Evolutionary conservation across 2,113 vertebrate genomes (phyloP).

Genomic region (Megaptera novaeangliae): DNA sequence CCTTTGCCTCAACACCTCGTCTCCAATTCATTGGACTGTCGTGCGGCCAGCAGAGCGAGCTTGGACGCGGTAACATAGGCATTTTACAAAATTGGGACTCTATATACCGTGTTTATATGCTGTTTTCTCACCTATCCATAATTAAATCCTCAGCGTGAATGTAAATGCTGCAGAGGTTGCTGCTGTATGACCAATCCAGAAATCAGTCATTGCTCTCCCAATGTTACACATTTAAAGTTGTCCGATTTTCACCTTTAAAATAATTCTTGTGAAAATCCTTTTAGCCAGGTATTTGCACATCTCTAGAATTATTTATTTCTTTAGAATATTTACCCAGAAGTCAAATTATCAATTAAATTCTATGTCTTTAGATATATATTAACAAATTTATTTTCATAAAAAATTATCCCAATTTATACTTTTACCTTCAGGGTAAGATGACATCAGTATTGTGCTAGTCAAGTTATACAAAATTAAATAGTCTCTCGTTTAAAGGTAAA

Average conservation of each 20-base stretch:
- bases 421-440: background rate
- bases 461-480: background rate
- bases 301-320: background rate
- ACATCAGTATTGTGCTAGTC: too few species aligned
- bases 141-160: background rate
- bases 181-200: fast-evolving
- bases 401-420: background rate
- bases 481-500: background rate
- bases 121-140: background rate
- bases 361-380: background rate
- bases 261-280: background rate
- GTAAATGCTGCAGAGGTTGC: background rate
- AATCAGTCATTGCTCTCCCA: background rate
- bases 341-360: background rate
- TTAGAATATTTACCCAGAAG: background rate
- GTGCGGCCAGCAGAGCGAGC: too few species aligned
- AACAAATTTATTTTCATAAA: background rate
- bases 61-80: too few species aligned
- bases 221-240: background rate
- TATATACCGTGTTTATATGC: background rate
- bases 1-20: too few species aligned
- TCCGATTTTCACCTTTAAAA: background rate
- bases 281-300: background rate
- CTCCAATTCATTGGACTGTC: too few species aligned
- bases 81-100: background rate